Evolutionary conservation across 30 jellyfish, hydroid and myxozoan genomes (phyloP).

Genomic region (Phacellophora camtschatica): DNA sequence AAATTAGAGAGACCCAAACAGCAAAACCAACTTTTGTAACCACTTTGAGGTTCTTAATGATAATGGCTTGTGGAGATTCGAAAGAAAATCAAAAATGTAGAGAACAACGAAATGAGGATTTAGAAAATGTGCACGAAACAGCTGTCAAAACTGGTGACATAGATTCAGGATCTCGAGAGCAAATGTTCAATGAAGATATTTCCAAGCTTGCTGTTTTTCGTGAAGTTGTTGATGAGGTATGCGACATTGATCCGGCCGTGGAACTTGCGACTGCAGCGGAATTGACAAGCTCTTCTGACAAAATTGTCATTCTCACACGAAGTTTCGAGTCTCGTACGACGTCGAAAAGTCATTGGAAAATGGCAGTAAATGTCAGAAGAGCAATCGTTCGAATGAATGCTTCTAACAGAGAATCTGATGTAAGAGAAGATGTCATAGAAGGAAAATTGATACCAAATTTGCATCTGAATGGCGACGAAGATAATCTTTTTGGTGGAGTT

Average conservation of each 20-base stretch:
- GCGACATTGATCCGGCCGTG: conserved; percentile 34
- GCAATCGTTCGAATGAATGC: conserved; percentile 27
- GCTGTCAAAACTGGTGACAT: too few relatives aligned
- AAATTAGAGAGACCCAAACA: too few relatives aligned
- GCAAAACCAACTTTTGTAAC: too few relatives aligned
- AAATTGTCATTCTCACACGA: conserved; percentile 41
- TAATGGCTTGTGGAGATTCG: too few relatives aligned
- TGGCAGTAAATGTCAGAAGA: conserved; percentile 2
- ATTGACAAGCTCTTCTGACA: not conserved
- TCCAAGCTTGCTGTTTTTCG: conserved; percentile 26
- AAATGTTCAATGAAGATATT: not conserved
- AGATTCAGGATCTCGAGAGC: too few relatives aligned
- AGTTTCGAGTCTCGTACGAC: conserved; percentile 25
- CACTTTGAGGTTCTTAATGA: too few relatives aligned
- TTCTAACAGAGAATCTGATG: not conserved
- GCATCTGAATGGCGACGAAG: not conserved
- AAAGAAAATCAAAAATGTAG: too few relatives aligned
- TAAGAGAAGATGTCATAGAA: not conserved
- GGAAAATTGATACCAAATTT: not conserved
- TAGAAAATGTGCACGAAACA: too few relatives aligned
- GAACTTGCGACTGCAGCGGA: conserved; percentile 64
- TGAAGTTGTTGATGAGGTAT: conserved; percentile 10
- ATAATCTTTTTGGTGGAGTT: conserved; percentile 15
- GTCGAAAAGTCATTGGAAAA: conserved; percentile 22
- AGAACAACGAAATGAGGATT: too few relatives aligned